Percentiles rank a stretch among this genome's conserved stretches.
Conservation (phyloP, 2,797 vertebrate species). For the Syncerus caffer region DNA sequence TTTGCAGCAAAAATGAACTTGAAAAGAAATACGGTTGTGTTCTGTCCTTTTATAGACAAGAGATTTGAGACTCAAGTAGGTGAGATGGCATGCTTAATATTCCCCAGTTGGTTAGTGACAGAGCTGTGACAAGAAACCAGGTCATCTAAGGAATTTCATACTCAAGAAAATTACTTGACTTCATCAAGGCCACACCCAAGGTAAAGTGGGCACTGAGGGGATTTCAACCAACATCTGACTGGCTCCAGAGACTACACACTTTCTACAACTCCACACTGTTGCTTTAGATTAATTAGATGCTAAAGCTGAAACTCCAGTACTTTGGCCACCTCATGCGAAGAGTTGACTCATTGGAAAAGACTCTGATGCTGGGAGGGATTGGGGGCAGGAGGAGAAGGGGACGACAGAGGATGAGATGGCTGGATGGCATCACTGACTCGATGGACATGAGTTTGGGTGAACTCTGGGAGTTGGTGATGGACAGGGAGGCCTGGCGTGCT, state of each 20-base stretch:
- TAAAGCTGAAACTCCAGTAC: not conserved
- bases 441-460: too few species aligned
- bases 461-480: too few species aligned
- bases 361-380: too few species aligned
- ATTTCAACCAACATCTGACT: not conserved
- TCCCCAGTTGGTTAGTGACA: not conserved
- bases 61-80: not conserved
- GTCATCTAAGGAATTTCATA: not conserved
- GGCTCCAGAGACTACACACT: not conserved
- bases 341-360: too few species aligned
- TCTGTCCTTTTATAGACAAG: not conserved
- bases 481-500: too few species aligned
- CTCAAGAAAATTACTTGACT: not conserved
- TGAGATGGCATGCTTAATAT: not conserved
- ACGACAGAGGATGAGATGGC: too few species aligned
- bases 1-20: slow-evolving; percentile 27
- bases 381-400: too few species aligned
- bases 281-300: not conserved
- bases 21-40: not conserved
- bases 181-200: not conserved
- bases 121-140: not conserved
- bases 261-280: not conserved
- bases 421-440: too few species aligned
- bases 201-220: not conserved
- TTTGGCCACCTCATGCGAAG: too few species aligned